A percentile compares a stretch with the other conserved stretches of the same genome.
phyloP scores from a whole-genome alignment of 2,888 invertebrate species.

The Cephus pygmeus region DNA sequence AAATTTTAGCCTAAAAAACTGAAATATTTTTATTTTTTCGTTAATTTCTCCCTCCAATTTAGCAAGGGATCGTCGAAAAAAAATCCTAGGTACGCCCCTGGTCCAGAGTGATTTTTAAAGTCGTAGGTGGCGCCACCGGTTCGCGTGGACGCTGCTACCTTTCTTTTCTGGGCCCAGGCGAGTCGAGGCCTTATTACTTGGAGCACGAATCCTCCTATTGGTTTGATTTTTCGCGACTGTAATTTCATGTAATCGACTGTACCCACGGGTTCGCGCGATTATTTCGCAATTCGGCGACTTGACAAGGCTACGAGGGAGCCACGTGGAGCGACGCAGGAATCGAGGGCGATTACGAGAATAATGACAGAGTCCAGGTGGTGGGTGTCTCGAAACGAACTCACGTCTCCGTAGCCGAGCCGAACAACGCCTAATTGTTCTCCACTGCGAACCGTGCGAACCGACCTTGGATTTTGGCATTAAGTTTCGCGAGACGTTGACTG shows the following conservation, averaged over 20 bases:
- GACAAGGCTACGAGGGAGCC: background rate
- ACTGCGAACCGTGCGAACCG: slow-evolving; percentile 7
- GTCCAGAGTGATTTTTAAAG: background rate
- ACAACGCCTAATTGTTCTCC: slow-evolving; percentile 2
- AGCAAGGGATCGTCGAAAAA: background rate
- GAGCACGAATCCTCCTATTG: background rate
- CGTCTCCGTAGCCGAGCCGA: background rate
- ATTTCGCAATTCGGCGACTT: background rate
- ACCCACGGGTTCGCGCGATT: background rate
- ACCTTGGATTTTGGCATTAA: background rate
- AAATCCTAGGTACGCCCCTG: background rate
- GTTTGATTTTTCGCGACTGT: background rate
- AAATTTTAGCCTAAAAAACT: too few species aligned
- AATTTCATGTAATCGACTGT: background rate
- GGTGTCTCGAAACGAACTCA: background rate
- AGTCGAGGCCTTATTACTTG: background rate
- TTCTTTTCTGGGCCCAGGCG: background rate
- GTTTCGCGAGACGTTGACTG: background rate
- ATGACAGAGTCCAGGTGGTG: background rate
- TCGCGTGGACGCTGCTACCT: background rate
- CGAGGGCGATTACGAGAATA: background rate
- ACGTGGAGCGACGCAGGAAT: background rate
- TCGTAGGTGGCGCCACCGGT: background rate
- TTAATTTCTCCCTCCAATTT: too few species aligned
- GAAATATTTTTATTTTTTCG: too few species aligned